These are phyloP conservation scores for Theropithecus gelada DNA, from an alignment of 2,113 vertebrate species.

Conservation along the genomic window DNA sequence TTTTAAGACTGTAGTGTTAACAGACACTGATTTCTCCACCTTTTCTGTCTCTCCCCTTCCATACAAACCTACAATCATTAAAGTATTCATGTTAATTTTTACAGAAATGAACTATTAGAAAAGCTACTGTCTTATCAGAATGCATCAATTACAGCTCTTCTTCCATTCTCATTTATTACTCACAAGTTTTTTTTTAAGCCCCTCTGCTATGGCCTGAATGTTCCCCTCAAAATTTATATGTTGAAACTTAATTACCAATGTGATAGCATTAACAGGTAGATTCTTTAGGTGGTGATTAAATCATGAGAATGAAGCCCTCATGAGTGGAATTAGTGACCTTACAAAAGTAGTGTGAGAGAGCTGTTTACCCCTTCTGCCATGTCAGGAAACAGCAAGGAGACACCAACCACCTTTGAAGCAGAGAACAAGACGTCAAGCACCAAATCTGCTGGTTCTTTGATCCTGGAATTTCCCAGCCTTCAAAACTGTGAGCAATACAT, in stretches of 20 bases:
- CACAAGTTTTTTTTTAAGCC: neutral
- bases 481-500: neutral
- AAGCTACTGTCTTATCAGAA: neutral
- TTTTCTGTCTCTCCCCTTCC: neutral
- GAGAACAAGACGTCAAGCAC: neutral
- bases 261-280: neutral
- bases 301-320: neutral
- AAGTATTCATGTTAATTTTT: neutral
- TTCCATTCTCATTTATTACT: fast-evolving
- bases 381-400: neutral
- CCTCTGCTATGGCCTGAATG: neutral
- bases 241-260: neutral
- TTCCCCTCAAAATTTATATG: neutral
- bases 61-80: neutral
- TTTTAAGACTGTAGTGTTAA: neutral
- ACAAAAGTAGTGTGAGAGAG: neutral
- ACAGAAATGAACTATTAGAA: neutral
- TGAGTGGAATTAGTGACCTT: neutral
- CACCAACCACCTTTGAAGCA: neutral
- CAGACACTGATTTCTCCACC: fast-evolving
- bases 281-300: neutral
- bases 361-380: neutral
- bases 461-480: neutral
- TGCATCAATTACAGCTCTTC: neutral
- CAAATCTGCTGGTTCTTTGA: neutral